Base-by-base conservation (phyloP, 2,797 vertebrate species). In the Characodon lateralis region DNA sequence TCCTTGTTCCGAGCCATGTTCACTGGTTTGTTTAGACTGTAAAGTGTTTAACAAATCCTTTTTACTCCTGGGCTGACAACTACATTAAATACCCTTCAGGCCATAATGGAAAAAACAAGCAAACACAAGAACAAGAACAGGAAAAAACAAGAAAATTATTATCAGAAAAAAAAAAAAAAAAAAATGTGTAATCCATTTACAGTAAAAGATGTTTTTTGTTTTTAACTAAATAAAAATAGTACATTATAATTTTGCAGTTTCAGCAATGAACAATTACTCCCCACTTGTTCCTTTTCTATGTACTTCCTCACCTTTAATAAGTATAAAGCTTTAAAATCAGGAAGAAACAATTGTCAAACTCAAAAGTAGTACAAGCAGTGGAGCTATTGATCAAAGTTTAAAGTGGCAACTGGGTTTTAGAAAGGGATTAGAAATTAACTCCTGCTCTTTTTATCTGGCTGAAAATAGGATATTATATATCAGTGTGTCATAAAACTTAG, bases 1-100 rank as follows among this genome's bases (percentile, higher is more conserved):
- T 66, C 51, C 61, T 31, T 68, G 61, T 68, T 76, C 53, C 59
- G n/a, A 58, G 41, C 66, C 43, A 59, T 39, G 20, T 59, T 77
- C 26, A 58, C 24, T 22, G 39, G 31, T 56, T 68, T 68, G 35
- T 55, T 76, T 66, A 39, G 24, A 20, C 39, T 26, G 28, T 26
- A 10, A 51, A 48, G 46, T 65, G 5, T 63, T 28, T 35, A 71
- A 35, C 43, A 35, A 74, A 74, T 50, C 41, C 31, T 22, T 65
- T 65, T 74, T 65, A 74, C 73, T 51, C 22, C 28, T 74, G 59
- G 24, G 2, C 46, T 74, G 58, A 61, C 26, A 74, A 51, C 26
- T 55, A 35, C 8, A 48, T 53, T 35, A 24, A 53, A 22, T 71
- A 65, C 18, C 61, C 61, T 65, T 9, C 61, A 65, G 61, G 61